Conservation (phyloP, 2,888 invertebrate genomes). For the Harpalus rufipes region DNA sequence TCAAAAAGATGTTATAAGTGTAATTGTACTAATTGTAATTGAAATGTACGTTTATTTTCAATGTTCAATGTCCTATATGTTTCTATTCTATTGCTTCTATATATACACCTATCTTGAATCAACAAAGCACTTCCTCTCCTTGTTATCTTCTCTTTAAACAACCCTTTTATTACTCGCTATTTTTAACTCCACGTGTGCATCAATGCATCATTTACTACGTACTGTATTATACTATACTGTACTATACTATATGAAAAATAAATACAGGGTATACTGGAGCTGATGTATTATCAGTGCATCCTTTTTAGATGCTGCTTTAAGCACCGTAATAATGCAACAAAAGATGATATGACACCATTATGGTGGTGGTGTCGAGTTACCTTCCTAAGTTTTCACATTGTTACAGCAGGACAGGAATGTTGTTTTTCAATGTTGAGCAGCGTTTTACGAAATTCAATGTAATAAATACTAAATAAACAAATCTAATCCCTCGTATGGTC, state of each 20-base stretch:
- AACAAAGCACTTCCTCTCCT: conserved; percentile 33
- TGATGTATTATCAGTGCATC: conserved; percentile 19
- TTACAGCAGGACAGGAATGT: not conserved
- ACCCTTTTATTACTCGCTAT: conserved; percentile 43
- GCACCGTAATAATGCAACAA: conserved; percentile 5
- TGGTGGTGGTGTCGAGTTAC: conserved; percentile 18
- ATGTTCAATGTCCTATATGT: not conserved
- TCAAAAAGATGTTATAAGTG: too few species aligned
- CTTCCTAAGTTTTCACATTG: not conserved
- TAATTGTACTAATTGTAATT: not conserved
- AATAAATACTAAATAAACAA: too few species aligned
- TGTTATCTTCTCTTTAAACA: conserved; percentile 39
- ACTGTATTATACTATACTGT: not conserved
- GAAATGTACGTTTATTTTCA: not conserved
- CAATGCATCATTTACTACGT: conserved; percentile 25
- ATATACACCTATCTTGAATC: conserved; percentile 39
- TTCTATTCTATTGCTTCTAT: not conserved
- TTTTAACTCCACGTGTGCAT: conserved; percentile 43
- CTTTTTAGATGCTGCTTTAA: conserved; percentile 11
- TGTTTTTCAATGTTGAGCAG: not conserved
- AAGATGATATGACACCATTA: conserved; percentile 35
- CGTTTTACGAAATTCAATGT: not conserved
- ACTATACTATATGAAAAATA: conserved; percentile 14
- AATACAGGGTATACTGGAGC: not conserved
- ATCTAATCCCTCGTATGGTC: too few species aligned